Evolutionary conservation across 2,113 vertebrate species (phyloP).

Genomic region (Odocoileus hemionus): DNA sequence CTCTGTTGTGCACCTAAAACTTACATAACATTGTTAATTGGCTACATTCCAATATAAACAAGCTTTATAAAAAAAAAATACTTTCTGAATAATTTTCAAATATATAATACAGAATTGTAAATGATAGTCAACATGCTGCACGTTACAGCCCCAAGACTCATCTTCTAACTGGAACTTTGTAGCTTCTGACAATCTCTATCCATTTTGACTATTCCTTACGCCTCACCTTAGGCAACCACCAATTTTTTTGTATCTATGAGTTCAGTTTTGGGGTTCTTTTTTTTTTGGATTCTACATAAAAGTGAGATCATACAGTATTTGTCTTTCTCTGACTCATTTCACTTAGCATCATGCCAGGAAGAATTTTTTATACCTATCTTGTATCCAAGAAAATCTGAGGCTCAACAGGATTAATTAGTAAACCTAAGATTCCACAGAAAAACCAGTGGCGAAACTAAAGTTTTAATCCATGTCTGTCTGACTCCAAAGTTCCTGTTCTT

Average conservation of each 20-base stretch:
- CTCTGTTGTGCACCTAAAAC: accelerated
- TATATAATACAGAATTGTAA: not conserved
- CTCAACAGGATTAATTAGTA: no score
- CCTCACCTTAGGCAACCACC: not conserved
- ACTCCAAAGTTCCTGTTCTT: not conserved
- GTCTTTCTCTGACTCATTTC: no score
- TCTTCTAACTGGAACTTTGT: not conserved
- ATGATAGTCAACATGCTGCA: not conserved
- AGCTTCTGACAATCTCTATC: not conserved
- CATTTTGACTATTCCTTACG: not conserved
- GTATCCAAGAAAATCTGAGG: no score
- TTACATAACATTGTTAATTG: not conserved
- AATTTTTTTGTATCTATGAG: not conserved
- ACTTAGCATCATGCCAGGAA: no score
- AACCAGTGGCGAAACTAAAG: not conserved
- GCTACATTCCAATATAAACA: not conserved
- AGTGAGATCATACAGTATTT: no score
- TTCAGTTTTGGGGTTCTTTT: not conserved
- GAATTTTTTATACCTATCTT: no score
- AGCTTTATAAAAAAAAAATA: not conserved
- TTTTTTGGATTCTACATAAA: no score
- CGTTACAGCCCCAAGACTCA: not conserved
- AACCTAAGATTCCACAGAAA: not conserved
- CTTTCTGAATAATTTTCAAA: not conserved
- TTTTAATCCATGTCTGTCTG: not conserved